A percentile compares a stretch with the other conserved stretches of the same genome.
Conservation (phyloP, 2,888 invertebrate genomes). For the Thymelicus acteon region DNA sequence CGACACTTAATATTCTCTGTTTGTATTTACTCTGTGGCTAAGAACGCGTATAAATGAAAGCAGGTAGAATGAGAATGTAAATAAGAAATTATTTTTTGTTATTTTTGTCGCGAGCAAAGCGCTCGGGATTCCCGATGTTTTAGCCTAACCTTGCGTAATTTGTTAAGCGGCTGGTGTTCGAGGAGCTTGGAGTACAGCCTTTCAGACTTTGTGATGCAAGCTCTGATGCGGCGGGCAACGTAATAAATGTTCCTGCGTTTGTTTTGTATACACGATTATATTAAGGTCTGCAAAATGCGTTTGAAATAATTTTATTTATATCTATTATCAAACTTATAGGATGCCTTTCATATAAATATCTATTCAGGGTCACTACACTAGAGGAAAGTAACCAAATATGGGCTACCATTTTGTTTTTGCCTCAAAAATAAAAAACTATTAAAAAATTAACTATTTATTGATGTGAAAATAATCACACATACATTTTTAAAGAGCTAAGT, state of each 20-base stretch:
- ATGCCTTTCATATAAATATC: no score
- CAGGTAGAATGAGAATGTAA: slow-evolving; percentile 36
- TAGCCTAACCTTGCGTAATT: slow-evolving; percentile 25
- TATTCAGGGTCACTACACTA: no score
- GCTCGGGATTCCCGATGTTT: slow-evolving; percentile 16
- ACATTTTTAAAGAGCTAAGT: no score
- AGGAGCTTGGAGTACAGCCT: slow-evolving; percentile 23
- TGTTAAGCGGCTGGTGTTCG: slow-evolving; percentile 26
- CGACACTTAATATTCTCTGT: slow-evolving; percentile 8
- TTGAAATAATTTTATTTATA: no score
- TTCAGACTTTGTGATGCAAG: slow-evolving; percentile 9
- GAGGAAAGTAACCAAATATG: no score
- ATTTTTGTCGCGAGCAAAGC: slow-evolving; percentile 33
- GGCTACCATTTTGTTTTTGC: no score
- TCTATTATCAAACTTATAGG: no score
- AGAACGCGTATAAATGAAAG: slow-evolving; percentile 31
- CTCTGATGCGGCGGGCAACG: neutral
- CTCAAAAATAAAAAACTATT: no score
- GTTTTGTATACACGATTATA: neutral
- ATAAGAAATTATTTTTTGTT: slow-evolving; percentile 34
- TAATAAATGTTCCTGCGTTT: neutral
- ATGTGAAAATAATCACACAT: no score
- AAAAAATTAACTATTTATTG: no score
- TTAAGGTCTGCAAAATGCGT: neutral
- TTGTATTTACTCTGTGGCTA: slow-evolving; percentile 25